Evolutionary conservation across 2,888 invertebrate genomes (phyloP).

Genomic region (Cryptus armator): DNA sequence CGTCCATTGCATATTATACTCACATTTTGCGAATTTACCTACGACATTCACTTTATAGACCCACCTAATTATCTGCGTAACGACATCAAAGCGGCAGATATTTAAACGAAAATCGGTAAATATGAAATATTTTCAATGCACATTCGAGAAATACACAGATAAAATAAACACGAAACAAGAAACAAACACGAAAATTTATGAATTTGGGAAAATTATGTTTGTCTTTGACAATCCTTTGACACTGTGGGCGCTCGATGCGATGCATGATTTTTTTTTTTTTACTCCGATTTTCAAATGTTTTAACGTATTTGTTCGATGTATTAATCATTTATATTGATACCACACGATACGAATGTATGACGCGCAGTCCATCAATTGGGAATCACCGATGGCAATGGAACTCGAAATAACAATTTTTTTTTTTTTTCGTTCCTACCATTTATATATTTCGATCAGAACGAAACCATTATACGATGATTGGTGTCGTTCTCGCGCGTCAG

Average conservation of each 20-base stretch:
- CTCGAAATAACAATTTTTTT: neutral
- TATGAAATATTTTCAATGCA: conserved; percentile 1
- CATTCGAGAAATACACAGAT: neutral
- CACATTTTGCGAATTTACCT: conserved; percentile 14
- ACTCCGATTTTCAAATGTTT: no score
- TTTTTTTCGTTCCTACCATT: neutral
- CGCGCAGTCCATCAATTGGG: neutral
- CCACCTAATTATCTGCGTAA: neutral
- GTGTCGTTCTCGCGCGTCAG: neutral
- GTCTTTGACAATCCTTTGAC: no score
- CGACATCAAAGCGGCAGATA: conserved; percentile 10
- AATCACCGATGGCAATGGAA: neutral
- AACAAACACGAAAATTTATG: neutral
- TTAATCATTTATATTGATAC: no score
- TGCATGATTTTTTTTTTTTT: no score
- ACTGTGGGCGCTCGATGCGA: no score
- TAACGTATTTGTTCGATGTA: no score
- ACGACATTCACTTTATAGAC: conserved; percentile 5
- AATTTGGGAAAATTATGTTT: neutral
- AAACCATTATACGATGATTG: neutral
- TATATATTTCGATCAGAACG: neutral
- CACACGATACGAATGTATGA: no score
- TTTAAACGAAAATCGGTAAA: neutral
- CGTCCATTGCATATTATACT: neutral
- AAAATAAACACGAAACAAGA: neutral